Evolutionary conservation across 1,140 invertebrate species (phyloP).

Genomic region (Aleiodes sp.): DNA sequence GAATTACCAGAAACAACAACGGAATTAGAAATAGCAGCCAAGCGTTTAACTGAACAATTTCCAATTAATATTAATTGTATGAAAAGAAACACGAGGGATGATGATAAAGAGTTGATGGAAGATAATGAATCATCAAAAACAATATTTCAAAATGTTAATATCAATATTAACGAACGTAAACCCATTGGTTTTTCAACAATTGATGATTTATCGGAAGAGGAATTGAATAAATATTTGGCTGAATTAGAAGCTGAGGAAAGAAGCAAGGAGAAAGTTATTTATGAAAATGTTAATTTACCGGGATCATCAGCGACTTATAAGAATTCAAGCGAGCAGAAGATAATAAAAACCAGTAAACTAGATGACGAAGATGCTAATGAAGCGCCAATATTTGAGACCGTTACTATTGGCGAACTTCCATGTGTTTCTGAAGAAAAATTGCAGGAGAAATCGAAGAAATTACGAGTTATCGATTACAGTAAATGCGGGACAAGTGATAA

Average conservation of each 20-base stretch:
- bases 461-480: conserved; percentile 55
- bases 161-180: conserved; percentile 35
- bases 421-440: conserved; percentile 51
- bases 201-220: conserved; percentile 67
- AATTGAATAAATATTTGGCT: conserved; percentile 69
- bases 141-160: conserved; percentile 48
- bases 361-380: conserved; percentile 58
- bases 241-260: conserved; percentile 66
- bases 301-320: conserved; percentile 2
- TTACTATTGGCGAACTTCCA: conserved; percentile 53
- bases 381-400: conserved; percentile 55
- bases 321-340: background rate
- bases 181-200: conserved; percentile 43
- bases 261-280: conserved; percentile 43
- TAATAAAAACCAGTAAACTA: conserved; percentile 24
- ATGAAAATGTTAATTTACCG: conserved; percentile 45
- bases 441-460: conserved; percentile 54
- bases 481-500: conserved; percentile 37
- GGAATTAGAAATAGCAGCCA: conserved; percentile 48
- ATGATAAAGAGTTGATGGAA: background rate
- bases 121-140: conserved; percentile 43
- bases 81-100: conserved; percentile 11
- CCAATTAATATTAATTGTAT: conserved; percentile 7
- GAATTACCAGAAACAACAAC: conserved; percentile 48
- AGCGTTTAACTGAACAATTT: conserved; percentile 48